These are phyloP conservation scores for Epistrophe eligans DNA, from an alignment of 2,888 invertebrate genomes.

Conservation along the genomic window DNA sequence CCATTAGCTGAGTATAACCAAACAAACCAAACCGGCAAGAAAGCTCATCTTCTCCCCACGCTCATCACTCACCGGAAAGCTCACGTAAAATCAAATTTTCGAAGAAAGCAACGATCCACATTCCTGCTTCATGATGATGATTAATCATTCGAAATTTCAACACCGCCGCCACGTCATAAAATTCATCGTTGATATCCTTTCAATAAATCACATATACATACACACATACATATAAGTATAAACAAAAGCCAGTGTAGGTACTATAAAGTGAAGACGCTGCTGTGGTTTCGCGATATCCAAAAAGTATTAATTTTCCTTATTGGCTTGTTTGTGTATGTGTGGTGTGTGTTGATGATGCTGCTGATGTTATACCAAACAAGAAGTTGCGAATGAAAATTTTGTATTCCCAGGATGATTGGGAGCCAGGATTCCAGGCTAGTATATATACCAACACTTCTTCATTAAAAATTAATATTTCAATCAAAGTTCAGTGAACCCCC, in stretches of 20 bases:
- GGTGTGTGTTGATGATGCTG: neutral
- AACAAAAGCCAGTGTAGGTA: neutral
- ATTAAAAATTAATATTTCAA: constrained; percentile 78
- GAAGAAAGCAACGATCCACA: constrained; percentile 27
- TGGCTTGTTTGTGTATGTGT: constrained; percentile 39
- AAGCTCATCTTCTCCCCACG: too few relatives aligned
- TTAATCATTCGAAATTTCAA: constrained; percentile 70
- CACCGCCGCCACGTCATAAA: constrained; percentile 60
- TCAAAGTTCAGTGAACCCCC: constrained; percentile 73
- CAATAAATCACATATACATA: constrained; percentile 66
- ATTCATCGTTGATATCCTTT: constrained; percentile 70
- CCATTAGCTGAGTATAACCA: constrained; percentile 58
- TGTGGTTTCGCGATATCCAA: neutral
- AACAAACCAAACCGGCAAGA: neutral
- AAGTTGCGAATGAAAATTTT: neutral
- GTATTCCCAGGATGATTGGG: constrained; percentile 66
- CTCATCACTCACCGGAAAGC: too few relatives aligned
- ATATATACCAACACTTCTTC: constrained; percentile 65
- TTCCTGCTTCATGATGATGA: constrained; percentile 40
- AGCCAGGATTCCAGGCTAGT: neutral
- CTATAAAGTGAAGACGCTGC: constrained; percentile 7
- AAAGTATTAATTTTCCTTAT: constrained; percentile 61
- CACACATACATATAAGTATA: constrained; percentile 47
- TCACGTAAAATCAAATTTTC: constrained; percentile 14
- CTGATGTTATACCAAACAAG: neutral